Conservation (phyloP, 2,113 vertebrate genomes). For the Diadophis punctatus region DNA sequence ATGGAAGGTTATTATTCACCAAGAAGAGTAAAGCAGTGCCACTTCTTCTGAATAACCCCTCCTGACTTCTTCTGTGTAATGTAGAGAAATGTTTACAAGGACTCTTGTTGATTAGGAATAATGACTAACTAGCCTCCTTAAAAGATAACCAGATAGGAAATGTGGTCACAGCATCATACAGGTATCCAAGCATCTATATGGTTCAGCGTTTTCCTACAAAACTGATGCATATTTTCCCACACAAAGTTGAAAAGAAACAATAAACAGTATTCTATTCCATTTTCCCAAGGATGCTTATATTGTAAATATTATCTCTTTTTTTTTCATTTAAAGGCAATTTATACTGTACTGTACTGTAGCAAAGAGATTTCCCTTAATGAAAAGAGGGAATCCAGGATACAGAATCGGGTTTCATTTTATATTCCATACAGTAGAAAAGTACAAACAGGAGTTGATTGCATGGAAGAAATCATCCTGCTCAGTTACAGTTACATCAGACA, state of each 20-base stretch:
- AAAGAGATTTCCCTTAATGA: too few relatives aligned
- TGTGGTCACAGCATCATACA: background rate
- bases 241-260: background rate
- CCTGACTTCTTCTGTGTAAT: background rate
- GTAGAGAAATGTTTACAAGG: background rate
- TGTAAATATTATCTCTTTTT: background rate
- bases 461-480: too few relatives aligned
- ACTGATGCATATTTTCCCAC: background rate
- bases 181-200: background rate
- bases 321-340: too few relatives aligned
- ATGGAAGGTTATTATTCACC: background rate
- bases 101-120: background rate
- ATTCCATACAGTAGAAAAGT: too few relatives aligned
- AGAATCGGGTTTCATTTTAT: too few relatives aligned
- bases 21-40: background rate
- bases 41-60: background rate
- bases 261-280: too few relatives aligned
- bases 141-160: background rate
- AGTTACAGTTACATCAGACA: too few relatives aligned
- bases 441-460: too few relatives aligned
- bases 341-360: too few relatives aligned
- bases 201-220: background rate
- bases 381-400: too few relatives aligned
- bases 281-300: too few relatives aligned
- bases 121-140: rapidly evolving